Percentiles rank a stretch among this genome's conserved stretches.
phyloP scores from a whole-genome alignment of 1,140 invertebrate species.

The Sinella curviseta region DNA sequence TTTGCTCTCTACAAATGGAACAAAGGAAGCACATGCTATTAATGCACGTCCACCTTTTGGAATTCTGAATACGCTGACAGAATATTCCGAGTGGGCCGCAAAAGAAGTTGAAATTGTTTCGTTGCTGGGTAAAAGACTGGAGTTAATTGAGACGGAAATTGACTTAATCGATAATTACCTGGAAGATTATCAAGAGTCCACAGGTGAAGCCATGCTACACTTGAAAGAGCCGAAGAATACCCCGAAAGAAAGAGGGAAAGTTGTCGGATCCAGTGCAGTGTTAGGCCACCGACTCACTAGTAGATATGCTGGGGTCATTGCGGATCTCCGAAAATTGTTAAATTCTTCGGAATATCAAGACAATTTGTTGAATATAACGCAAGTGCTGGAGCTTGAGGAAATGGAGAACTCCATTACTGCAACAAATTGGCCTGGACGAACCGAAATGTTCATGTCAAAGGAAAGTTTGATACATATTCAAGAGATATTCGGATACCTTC shows the following conservation, averaged over 20 bases:
- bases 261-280: background rate
- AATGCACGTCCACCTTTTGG: too few relatives aligned
- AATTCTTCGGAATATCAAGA: background rate
- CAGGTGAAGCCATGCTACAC: background rate
- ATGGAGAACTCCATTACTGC: background rate
- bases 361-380: background rate
- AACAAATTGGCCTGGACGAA: background rate
- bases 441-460: background rate
- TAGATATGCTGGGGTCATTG: background rate
- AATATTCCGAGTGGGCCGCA: too few relatives aligned
- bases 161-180: background rate
- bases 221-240: background rate
- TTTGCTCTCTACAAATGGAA: too few relatives aligned
- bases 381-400: background rate
- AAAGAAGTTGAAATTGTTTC: background rate
- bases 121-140: background rate
- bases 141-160: background rate
- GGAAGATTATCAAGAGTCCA: background rate
- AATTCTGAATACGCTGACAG: too few relatives aligned
- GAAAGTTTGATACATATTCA: background rate
- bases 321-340: background rate
- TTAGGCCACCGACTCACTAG: background rate
- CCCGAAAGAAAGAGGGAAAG: background rate
- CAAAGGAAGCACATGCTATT: too few relatives aligned
- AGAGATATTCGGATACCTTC: background rate